phyloP scores from a whole-genome alignment of 2,113 vertebrate genomes.

The Lasiurus borealis region DNA sequence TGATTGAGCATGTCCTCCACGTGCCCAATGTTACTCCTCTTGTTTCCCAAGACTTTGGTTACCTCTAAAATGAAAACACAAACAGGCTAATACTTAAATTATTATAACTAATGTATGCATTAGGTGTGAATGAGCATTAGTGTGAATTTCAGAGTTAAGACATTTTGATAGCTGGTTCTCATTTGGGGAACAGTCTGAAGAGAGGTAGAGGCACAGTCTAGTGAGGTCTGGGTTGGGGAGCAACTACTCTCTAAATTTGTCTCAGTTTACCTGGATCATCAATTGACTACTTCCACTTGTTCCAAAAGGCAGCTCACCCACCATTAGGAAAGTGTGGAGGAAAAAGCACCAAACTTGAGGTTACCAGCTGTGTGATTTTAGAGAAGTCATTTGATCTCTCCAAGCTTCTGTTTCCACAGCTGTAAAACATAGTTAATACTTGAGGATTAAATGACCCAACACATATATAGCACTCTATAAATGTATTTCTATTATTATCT shows the following conservation, averaged over 20 bases:
- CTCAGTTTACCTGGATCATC: background rate
- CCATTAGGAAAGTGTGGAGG: background rate
- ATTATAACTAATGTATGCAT: background rate
- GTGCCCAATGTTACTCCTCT: background rate
- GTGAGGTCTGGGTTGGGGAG: background rate
- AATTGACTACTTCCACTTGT: background rate
- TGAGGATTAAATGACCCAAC: constrained; percentile 76
- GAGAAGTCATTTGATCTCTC: constrained; percentile 75
- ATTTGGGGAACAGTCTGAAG: background rate
- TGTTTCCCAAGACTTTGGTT: background rate
- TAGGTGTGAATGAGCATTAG: background rate
- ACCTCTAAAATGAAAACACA: constrained; percentile 27
- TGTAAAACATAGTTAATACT: constrained; percentile 66
- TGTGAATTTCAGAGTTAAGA: background rate
- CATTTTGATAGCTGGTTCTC: background rate
- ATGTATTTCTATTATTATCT: constrained; percentile 75
- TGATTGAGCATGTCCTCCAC: background rate
- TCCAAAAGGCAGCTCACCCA: background rate
- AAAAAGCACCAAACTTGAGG: background rate
- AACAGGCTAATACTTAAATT: background rate
- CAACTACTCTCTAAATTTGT: background rate
- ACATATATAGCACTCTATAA: constrained; percentile 56
- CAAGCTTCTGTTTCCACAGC: constrained; percentile 72
- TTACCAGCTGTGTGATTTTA: constrained; percentile 77
- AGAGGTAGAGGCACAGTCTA: background rate